Evolutionary conservation across 64 coral and sea anemone species (phyloP), one percentile per base, ranked within the genome.

Genomic region (Cladopsammia gracilis): DNA sequence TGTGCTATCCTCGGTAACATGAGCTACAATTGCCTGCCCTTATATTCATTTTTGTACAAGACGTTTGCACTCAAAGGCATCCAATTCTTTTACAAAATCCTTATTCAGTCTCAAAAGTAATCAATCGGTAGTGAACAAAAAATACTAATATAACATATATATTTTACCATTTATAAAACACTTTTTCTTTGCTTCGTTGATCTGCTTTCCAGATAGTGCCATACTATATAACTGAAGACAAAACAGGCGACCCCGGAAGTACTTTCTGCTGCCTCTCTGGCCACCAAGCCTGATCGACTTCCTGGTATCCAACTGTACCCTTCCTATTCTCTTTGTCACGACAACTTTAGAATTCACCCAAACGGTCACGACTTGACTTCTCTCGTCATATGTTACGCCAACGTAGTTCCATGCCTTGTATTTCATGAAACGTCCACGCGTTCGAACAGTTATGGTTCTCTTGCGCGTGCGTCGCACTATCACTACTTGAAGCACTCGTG

Each of bases 141-240:
- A 46, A 13, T 10, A 3, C 12, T 56, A 56, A 7, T 5, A 12
- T 10, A 56, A 12, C 6, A 12, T 56, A 1, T 10, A 56, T 56
- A n/a, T 73, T 78, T 64, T 96, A 93, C 91, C 71, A 85, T 62
- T 52, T 48, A 73, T 93, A 47, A 96, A 93, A 25, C 96, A 98
- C 18, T 80, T 79, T 22, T 72, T 82, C 82, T 79, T 94, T 3
- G 92, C 88, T 49, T 77, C 86, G 16, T 77, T 49, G 51, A 98
- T 98, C 59, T 94, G 90, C 54, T 68, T 78, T 14, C 62, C 25
- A 53, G 73, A 75, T 34, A 98, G 87, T 10, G 88, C 96, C 13
- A 49, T 73, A 20, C 88, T 88, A 75, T 94, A 98, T 66, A 98
- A 76, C 75, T 98, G 96, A 42, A 90, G 66, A 75, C 96, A 98